A percentile compares a stretch with the other conserved stretches of the same genome.
phyloP scores from a whole-genome alignment of 2,797 vertebrate genomes.

The Scyliorhinus canicula region DNA sequence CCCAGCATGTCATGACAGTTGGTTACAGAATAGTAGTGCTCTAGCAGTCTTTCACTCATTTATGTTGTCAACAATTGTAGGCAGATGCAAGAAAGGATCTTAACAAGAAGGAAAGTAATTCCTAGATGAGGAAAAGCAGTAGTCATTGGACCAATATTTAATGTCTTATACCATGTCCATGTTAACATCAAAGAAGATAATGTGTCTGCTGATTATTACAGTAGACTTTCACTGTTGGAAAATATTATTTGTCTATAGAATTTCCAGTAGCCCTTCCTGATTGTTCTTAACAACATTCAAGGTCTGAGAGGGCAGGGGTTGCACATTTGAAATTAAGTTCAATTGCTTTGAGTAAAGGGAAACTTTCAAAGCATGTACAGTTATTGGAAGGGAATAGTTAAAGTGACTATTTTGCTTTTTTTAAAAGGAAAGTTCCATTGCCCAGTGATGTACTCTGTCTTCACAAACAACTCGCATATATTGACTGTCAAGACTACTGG shows the following conservation, averaged over 20 bases:
- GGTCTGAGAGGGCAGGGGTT: background rate
- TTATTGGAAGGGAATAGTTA: background rate
- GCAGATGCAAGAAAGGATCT: background rate
- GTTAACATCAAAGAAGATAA: background rate
- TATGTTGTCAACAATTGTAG: background rate
- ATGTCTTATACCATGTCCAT: background rate
- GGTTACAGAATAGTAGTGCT: background rate
- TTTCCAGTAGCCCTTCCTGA: background rate
- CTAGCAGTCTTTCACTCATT: background rate
- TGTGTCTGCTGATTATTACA: background rate
- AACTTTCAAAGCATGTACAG: background rate
- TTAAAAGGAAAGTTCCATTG: constrained; percentile 87
- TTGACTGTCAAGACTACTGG: constrained; percentile 83
- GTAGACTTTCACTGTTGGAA: background rate
- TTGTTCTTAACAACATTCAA: background rate
- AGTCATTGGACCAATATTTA: background rate
- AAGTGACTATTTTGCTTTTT: background rate
- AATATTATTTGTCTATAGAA: background rate
- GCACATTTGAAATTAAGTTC: background rate
- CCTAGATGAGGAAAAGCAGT: background rate
- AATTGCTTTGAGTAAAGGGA: background rate
- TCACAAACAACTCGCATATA: constrained; percentile 93
- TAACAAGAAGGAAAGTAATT: background rate
- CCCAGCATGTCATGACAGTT: too few relatives aligned
- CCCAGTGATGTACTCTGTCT: constrained; percentile 86